Percentiles rank a stretch among this genome's conserved stretches.
These are phyloP conservation scores for Brachionus asplanchnoidis DNA, from an alignment of 1,140 invertebrate species.

Conservation along the genomic window DNA sequence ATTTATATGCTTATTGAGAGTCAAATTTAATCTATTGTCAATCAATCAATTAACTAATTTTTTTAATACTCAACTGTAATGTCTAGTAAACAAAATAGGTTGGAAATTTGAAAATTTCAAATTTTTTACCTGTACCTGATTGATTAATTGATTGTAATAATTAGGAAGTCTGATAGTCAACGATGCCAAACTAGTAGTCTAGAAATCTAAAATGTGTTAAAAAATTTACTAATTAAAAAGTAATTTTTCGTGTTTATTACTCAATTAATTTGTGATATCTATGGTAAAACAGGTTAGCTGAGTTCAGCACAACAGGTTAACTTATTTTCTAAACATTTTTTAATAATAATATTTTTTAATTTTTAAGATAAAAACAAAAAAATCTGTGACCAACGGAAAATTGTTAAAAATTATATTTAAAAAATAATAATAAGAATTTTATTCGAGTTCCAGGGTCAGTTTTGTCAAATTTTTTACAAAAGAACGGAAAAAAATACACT, in stretches of 20 bases:
- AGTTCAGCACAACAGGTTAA: not conserved
- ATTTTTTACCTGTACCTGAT: not conserved
- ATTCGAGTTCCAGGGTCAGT: too few species aligned
- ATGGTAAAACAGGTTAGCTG: not conserved
- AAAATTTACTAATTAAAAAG: not conserved
- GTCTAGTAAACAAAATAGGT: not conserved
- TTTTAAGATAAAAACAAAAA: not conserved
- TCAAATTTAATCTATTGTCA: not conserved
- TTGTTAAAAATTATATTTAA: too few species aligned
- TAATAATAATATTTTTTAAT: too few species aligned
- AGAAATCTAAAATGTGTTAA: conserved; percentile 5
- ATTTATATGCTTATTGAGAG: not conserved
- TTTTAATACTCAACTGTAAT: conserved; percentile 28
- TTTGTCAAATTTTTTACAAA: too few species aligned
- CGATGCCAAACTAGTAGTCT: not conserved
- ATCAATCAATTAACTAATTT: conserved; percentile 38
- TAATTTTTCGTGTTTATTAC: not conserved
- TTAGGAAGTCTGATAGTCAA: conserved; percentile 20
- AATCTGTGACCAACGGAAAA: too few species aligned
- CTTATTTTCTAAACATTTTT: not conserved
- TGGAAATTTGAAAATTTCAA: not conserved
- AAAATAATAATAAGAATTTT: too few species aligned
- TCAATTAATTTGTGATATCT: not conserved
- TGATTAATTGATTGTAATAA: conserved; percentile 35
- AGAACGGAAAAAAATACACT: too few species aligned